These are phyloP conservation scores for Formicarius rufipectus DNA, from an alignment of 2,113 vertebrate genomes.

Conservation along the genomic window DNA sequence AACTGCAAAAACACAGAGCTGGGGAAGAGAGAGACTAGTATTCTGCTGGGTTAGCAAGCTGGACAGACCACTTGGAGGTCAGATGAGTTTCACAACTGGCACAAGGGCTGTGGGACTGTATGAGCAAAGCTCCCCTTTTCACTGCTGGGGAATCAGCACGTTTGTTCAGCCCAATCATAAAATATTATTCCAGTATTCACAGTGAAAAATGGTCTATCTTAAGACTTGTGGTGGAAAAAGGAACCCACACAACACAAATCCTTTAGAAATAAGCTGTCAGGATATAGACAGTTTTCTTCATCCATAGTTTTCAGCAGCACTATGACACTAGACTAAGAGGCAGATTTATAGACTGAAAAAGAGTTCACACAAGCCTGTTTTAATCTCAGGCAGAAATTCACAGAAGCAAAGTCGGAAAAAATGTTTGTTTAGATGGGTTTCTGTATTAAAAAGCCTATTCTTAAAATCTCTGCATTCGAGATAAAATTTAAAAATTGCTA, in stretches of 20 bases:
- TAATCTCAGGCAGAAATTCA: neutral
- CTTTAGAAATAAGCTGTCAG: neutral
- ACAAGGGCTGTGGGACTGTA: neutral
- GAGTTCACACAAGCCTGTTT: neutral
- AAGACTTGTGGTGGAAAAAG: neutral
- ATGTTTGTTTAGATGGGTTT: neutral
- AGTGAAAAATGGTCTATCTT: neutral
- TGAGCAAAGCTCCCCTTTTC: neutral
- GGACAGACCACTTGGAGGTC: neutral
- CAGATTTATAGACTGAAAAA: neutral
- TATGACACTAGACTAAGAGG: neutral
- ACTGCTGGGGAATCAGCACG: neutral
- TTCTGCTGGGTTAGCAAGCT: neutral
- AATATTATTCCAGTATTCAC: neutral
- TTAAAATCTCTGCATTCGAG: neutral
- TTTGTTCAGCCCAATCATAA: neutral
- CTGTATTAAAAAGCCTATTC: neutral
- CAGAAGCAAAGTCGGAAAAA: neutral
- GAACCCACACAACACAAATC: neutral
- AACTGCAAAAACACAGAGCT: neutral
- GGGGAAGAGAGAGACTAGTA: neutral
- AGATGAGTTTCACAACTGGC: neutral
- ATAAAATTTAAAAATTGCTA: neutral
- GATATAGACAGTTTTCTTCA: neutral
- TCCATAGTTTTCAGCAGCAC: neutral